Percentiles rank a stretch among this genome's conserved stretches.
Evolutionary conservation across 2,888 invertebrate genomes (phyloP).

Genomic region (Synanthedon tipuliformis): DNA sequence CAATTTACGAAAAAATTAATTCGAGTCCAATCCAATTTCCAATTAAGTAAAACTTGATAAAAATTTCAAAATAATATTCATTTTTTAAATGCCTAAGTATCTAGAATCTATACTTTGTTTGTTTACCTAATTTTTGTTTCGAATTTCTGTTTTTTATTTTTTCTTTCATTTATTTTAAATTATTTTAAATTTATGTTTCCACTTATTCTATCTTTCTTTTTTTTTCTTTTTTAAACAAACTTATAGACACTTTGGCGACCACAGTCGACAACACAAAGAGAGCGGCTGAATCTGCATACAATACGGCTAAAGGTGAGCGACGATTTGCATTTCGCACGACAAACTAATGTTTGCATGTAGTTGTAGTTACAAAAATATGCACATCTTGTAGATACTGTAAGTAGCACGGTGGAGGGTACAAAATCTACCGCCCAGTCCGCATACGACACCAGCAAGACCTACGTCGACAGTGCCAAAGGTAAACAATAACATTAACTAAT

Average conservation of each 20-base stretch:
- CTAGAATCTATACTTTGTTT: too few relatives aligned
- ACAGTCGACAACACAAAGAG: conserved; percentile 58
- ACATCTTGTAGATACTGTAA: conserved; percentile 8
- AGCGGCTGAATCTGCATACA: conserved; percentile 55
- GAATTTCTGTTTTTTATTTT: conserved; percentile 8
- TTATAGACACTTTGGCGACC: conserved; percentile 49
- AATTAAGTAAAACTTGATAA: too few relatives aligned
- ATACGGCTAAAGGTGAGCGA: conserved; percentile 51
- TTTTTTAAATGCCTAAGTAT: too few relatives aligned
- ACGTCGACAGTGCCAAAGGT: conserved; percentile 27
- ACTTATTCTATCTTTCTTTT: conserved; percentile 1
- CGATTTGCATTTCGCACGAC: background rate
- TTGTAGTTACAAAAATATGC: background rate
- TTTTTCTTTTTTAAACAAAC: conserved; percentile 9
- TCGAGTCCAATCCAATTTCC: too few relatives aligned
- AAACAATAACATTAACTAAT: conserved; percentile 2
- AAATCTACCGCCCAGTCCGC: conserved; percentile 29
- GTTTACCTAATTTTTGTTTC: conserved; percentile 2
- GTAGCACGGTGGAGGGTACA: conserved; percentile 25
- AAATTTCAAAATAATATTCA: too few relatives aligned
- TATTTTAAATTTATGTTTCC: background rate
- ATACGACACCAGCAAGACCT: conserved; percentile 24
- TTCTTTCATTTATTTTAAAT: conserved; percentile 3
- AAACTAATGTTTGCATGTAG: background rate
- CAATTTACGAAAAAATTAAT: too few relatives aligned